phyloP scores from a whole-genome alignment of 1,140 invertebrate species.

The Leptinotarsa undecemlineata region DNA sequence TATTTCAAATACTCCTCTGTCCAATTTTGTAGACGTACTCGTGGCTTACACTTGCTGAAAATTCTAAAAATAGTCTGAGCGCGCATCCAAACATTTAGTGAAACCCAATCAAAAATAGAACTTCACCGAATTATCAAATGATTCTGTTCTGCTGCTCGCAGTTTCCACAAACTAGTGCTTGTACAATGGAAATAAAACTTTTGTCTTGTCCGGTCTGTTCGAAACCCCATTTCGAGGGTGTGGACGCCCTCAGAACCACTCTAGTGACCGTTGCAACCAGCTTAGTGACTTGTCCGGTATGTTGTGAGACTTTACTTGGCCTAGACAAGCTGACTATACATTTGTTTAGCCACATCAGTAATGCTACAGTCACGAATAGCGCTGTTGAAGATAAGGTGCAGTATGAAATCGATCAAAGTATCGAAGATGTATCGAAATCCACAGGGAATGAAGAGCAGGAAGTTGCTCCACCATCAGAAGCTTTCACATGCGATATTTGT shows the following conservation, averaged over 20 bases:
- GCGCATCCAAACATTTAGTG: conserved; percentile 19
- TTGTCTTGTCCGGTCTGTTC: conserved; percentile 76
- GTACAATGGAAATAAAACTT: conserved; percentile 63
- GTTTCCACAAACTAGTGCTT: conserved; percentile 11
- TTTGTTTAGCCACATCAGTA: conserved; percentile 69
- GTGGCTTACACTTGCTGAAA: conserved; percentile 2
- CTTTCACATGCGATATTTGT: conserved; percentile 69
- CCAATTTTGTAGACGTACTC: not conserved
- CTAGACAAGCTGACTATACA: conserved; percentile 86
- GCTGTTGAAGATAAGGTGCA: conserved; percentile 53
- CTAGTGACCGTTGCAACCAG: conserved; percentile 76
- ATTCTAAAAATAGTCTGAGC: conserved; percentile 22
- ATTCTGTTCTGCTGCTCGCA: not conserved
- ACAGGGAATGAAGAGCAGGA: not conserved
- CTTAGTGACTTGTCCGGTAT: conserved; percentile 74
- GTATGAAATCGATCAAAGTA: conserved; percentile 39
- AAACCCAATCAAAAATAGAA: conserved; percentile 21
- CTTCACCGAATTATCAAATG: not conserved
- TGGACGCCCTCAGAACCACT: conserved; percentile 70
- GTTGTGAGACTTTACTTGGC: conserved; percentile 72
- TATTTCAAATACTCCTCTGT: not conserved
- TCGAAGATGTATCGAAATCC: conserved; percentile 27
- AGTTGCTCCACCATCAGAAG: conserved; percentile 38
- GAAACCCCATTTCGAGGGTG: conserved; percentile 69
- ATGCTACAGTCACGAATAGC: conserved; percentile 26